Evolutionary conservation across 1,140 invertebrate species (phyloP).

Genomic region (Drosophila dunni): DNA sequence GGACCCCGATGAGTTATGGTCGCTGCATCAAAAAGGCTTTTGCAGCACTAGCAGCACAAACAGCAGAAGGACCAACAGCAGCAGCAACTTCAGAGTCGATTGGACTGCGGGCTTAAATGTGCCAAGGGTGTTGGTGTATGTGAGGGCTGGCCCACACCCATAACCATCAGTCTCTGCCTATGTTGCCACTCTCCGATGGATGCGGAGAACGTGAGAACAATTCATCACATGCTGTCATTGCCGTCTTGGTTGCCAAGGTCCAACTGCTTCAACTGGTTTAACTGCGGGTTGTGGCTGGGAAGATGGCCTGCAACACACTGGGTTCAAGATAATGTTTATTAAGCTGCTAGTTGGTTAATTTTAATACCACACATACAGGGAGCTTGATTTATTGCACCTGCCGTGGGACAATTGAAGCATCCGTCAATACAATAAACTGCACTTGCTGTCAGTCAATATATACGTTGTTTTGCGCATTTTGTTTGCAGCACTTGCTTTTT

Average conservation of each 20-base stretch:
- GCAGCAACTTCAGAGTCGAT: constrained; percentile 22
- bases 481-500: constrained; percentile 55
- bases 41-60: constrained; percentile 40
- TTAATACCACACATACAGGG: constrained; percentile 60
- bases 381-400: constrained; percentile 69
- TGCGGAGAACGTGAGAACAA: constrained; percentile 67
- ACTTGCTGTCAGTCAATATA: constrained; percentile 50
- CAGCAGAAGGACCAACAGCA: no score
- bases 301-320: constrained; percentile 10
- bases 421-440: constrained; percentile 74
- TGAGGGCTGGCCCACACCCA: constrained; percentile 53
- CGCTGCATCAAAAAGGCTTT: constrained; percentile 75
- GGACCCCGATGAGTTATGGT: constrained; percentile 72
- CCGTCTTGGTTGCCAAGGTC: constrained; percentile 52
- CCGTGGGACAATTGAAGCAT: constrained; percentile 64
- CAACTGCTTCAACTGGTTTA: constrained; percentile 10
- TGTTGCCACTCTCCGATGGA: constrained; percentile 23
- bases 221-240: constrained; percentile 80
- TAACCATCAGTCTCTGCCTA: constrained; percentile 60
- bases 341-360: constrained; percentile 80
- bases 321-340: constrained; percentile 75
- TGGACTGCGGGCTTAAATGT: constrained; percentile 20
- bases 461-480: constrained; percentile 5
- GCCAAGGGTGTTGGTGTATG: constrained; percentile 43
- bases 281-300: constrained; percentile 17